These are phyloP conservation scores for Seriola rivoliana DNA, from an alignment of 2,113 vertebrate species.

Conservation along the genomic window DNA sequence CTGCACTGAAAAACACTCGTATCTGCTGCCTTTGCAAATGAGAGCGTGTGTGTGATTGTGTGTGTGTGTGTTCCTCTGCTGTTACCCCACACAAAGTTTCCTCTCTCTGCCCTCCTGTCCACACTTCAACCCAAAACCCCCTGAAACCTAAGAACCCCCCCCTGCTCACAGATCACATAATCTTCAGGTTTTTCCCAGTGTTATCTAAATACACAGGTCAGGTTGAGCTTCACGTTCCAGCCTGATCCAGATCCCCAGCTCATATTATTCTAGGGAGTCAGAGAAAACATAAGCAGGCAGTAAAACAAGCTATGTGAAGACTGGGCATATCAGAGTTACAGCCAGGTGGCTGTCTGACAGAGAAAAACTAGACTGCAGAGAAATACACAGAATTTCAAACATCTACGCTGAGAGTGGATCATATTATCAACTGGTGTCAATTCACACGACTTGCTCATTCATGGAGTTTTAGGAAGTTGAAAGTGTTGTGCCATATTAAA, in stretches of 20 bases:
- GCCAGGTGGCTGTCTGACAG: slow-evolving; percentile 17
- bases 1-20: neutral
- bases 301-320: slow-evolving; percentile 47
- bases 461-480: neutral
- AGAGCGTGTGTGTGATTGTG: neutral
- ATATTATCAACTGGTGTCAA: neutral
- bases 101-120: neutral
- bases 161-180: slow-evolving; percentile 48
- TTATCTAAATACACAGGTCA: slow-evolving; percentile 54
- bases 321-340: slow-evolving; percentile 9
- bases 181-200: slow-evolving; percentile 36
- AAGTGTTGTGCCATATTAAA: neutral
- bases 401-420: neutral
- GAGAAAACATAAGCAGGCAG: slow-evolving; percentile 45
- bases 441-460: neutral
- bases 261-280: slow-evolving; percentile 48
- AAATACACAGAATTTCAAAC: slow-evolving; percentile 43
- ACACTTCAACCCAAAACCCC: slow-evolving; percentile 1
- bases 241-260: slow-evolving; percentile 42
- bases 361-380: slow-evolving; percentile 43
- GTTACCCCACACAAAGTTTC: neutral
- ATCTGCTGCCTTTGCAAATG: neutral
- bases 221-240: slow-evolving; percentile 21
- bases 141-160: neutral
- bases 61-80: neutral